Base-by-base conservation (phyloP, 2,113 vertebrate species). In the Spheniscus mendiculus region DNA sequence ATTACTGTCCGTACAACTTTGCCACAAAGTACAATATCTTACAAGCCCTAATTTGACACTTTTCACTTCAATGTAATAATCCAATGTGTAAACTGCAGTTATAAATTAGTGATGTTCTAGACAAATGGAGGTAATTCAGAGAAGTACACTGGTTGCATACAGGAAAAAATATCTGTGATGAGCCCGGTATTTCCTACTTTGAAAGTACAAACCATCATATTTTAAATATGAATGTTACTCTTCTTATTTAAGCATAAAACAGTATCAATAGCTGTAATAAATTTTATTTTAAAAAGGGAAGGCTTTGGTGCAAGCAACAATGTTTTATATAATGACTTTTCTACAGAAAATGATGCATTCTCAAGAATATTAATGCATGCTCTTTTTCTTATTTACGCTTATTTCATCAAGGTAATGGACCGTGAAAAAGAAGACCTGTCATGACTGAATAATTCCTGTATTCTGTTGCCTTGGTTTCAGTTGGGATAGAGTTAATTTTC, bases 121-220 rank as follows among this genome's bases (percentile, higher is more conserved):
- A 17, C n/a, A 83, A 94, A 53, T 26, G 1, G 7, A 71, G 3
- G 42, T 26, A 81, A 89, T 93, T 93, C 86, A 79, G 40, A 76
- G 53, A 73, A 69, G 7, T 8, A 19, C 11, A 72, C 4, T 36
- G 10, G 56, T 10, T 52, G 12, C 9, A 42, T 26, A 17, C 2
- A 36, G 53, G 18, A 92, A 74, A 86, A 89, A 62, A 40, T 38
- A 65, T 12, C 21, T 36, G 10, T 79, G 20, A 56, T 74, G 29
- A 73, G 1, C 5, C 10, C 19, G 58, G 17, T 58, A 62, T 34
- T 86, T 73, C 26, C n/a, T 70, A 15, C 34, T 59, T 72, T 25
- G 27, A 73, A 70, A 62, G 13, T 89, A 49, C 4, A 66, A 32
- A 10, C 3, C 0, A 0, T 12, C 0, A 2, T 44, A 40, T 72